These are phyloP conservation scores for Pimpla rufipes DNA, from an alignment of 2,888 invertebrate species.

Conservation along the genomic window DNA sequence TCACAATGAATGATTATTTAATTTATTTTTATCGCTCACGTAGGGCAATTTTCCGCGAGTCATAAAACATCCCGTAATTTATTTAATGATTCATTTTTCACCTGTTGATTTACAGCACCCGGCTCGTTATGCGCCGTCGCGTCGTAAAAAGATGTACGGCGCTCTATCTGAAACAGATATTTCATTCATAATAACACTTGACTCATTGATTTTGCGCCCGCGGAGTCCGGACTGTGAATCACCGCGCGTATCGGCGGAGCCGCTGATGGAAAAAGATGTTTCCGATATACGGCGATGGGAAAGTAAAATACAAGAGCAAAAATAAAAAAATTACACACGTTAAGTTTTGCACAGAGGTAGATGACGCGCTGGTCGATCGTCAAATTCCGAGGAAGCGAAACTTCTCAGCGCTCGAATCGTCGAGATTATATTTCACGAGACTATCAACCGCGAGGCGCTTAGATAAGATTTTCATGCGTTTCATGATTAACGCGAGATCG, in stretches of 20 bases:
- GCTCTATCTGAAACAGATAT: neutral
- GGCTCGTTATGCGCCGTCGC: neutral
- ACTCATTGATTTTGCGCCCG: constrained; percentile 32
- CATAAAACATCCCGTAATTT: neutral
- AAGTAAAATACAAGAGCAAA: neutral
- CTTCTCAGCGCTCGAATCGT: neutral
- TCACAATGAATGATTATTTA: too few relatives aligned
- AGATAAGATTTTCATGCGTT: constrained; percentile 72
- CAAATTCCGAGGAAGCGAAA: neutral
- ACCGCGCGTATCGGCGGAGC: neutral
- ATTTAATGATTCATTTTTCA: neutral
- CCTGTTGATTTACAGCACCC: neutral
- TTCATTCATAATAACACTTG: constrained; percentile 37
- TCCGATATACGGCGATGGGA: neutral
- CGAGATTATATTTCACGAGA: neutral
- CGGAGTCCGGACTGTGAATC: neutral
- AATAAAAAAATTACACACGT: neutral
- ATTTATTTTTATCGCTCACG: neutral
- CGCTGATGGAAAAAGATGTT: neutral
- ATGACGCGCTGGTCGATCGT: too few relatives aligned
- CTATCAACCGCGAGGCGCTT: constrained; percentile 61
- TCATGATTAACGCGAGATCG: constrained; percentile 9
- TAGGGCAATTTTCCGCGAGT: neutral
- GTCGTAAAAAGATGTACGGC: neutral
- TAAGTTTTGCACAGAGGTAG: neutral